phyloP scores from a whole-genome alignment of 2,797 vertebrate genomes.

The Thalassophryne amazonica region DNA sequence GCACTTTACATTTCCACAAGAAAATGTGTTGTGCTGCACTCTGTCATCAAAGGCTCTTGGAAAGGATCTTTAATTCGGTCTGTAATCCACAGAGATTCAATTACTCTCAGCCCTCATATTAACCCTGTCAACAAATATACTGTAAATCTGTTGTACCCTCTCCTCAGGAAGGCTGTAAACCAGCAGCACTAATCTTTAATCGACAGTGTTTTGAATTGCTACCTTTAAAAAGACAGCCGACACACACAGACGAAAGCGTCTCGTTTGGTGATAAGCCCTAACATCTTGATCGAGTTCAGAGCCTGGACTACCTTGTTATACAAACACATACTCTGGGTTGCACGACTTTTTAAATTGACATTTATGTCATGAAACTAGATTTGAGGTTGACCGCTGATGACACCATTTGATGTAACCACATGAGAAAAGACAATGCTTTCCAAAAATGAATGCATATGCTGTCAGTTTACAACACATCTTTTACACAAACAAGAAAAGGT shows the following conservation, averaged over 20 bases:
- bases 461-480: too few species aligned
- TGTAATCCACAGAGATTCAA: constrained; percentile 59
- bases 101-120: constrained; percentile 65
- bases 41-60: constrained; percentile 67
- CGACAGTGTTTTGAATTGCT: constrained; percentile 64
- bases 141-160: constrained; percentile 51
- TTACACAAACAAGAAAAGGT: too few species aligned
- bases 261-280: constrained; percentile 33
- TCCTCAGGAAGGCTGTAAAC: constrained; percentile 61
- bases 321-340: not conserved
- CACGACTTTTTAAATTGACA: too few species aligned
- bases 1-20: constrained; percentile 57
- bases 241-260: constrained; percentile 27
- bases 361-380: too few species aligned
- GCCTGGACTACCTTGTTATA: constrained; percentile 35
- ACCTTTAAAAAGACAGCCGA: constrained; percentile 43
- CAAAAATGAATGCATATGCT: too few species aligned
- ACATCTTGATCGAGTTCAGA: constrained; percentile 40
- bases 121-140: constrained; percentile 60
- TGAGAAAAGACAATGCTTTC: too few species aligned
- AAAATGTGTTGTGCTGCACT: constrained; percentile 35
- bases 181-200: constrained; percentile 64
- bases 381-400: too few species aligned
- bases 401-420: too few species aligned
- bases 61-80: constrained; percentile 65